Evolutionary conservation across 2,797 vertebrate species (phyloP).

Genomic region (Cryptoblepharus egeriae): DNA sequence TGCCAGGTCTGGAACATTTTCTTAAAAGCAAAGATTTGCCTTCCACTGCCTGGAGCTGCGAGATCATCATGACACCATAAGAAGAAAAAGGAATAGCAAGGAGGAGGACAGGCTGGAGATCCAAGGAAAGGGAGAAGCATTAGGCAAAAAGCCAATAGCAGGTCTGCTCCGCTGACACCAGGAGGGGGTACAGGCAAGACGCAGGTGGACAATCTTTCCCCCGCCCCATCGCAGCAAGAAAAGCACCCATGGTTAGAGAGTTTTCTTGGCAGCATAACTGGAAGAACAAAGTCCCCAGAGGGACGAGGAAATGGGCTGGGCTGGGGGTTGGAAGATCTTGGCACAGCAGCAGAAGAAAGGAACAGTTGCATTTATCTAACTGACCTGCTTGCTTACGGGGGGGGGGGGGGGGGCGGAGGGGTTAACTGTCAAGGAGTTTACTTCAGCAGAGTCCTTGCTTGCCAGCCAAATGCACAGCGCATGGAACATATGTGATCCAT

Average conservation of each 20-base stretch:
- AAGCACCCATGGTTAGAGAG: not conserved
- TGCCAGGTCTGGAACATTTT: too few relatives aligned
- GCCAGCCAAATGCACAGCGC: slow-evolving; percentile 8
- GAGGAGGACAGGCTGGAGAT: not conserved
- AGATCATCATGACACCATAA: too few relatives aligned
- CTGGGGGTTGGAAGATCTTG: not conserved
- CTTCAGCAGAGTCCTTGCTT: not conserved
- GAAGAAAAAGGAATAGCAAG: too few relatives aligned
- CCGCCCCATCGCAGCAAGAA: too few relatives aligned
- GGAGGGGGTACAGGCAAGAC: not conserved
- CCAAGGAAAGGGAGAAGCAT: too few relatives aligned
- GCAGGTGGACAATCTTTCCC: too few relatives aligned
- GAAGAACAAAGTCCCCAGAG: too few relatives aligned
- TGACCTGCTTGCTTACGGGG: not conserved
- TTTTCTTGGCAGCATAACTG: not conserved
- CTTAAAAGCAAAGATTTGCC: not conserved
- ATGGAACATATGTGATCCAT: slow-evolving; percentile 20
- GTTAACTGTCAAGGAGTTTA: not conserved
- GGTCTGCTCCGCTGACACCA: too few relatives aligned
- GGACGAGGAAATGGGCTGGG: not conserved
- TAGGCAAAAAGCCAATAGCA: too few relatives aligned
- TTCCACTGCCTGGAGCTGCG: not conserved
- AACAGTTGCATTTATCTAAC: not conserved
- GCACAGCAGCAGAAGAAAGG: not conserved
- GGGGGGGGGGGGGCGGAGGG: not conserved